Evolutionary conservation across 2,113 vertebrate species (phyloP).

Genomic region (Petromus typicus): DNA sequence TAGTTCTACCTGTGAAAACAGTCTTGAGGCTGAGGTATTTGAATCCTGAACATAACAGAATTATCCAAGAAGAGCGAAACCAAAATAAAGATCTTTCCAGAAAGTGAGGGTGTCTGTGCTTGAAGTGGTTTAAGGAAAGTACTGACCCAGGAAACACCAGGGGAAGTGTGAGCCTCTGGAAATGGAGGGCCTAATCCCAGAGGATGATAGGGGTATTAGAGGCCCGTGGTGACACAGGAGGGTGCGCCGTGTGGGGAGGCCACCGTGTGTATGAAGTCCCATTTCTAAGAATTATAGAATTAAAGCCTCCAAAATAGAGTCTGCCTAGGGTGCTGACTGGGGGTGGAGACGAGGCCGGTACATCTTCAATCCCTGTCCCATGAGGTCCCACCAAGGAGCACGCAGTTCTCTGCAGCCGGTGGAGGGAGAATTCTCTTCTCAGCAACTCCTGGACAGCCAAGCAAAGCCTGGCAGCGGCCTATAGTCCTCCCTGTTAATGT

Average conservation of each 20-base stretch:
- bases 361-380: too few relatives aligned
- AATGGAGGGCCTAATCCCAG: neutral
- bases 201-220: neutral
- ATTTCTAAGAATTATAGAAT: too few relatives aligned
- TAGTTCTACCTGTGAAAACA: neutral
- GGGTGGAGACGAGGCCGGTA: too few relatives aligned
- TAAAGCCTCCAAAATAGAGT: too few relatives aligned
- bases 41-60: neutral
- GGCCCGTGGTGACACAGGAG: neutral
- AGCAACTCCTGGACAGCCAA: neutral
- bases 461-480: neutral
- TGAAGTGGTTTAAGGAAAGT: neutral
- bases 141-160: neutral
- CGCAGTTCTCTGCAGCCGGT: neutral
- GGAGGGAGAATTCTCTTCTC: neutral
- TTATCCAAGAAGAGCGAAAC: neutral
- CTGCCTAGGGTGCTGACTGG: too few relatives aligned
- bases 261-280: rapidly evolving
- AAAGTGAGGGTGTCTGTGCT: neutral
- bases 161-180: neutral
- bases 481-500: neutral
- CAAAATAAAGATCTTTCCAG: slow-evolving; percentile 2
- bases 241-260: neutral
- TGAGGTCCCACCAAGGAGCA: too few relatives aligned
- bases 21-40: neutral